Evolutionary conservation across 2,113 vertebrate genomes (phyloP), one percentile per base, ranked within the genome.

Genomic region (Bos indicus): DNA sequence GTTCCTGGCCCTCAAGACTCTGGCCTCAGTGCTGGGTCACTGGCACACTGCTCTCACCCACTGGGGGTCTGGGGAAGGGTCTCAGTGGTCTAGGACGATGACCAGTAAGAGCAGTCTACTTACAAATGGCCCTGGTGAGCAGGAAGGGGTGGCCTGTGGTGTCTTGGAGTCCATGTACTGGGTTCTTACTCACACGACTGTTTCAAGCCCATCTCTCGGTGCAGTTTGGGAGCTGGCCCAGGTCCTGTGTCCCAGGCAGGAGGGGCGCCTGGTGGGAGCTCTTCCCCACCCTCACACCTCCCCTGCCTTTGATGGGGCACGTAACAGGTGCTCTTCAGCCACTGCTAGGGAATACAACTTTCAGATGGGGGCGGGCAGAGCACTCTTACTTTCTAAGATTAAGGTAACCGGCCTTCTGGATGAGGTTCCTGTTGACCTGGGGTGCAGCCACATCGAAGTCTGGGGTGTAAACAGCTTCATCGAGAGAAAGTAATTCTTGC

Each of bases 321-420:
- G 1, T 1, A 7, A 26, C 46, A 71, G 57, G 26, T 30, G 54
- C 21, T 19, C 21, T 46, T 12, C 2, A 15, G 59, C 9, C 23
- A 12, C 83, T 46, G 92, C 12, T 16, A 5, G 67, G 62, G 21
- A 40, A 64, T 48, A 36, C 13, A 40, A 28, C 5, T 26, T 43
- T 91, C 1, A 43, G 40, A 4, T 5, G 36, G 48, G 6, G 40
- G 56, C 1, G 1, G 52, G 51, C 7, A 74, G 16, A 1, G 80
- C 30, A 0, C 2, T 81, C 99, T 99, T 99, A 99, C 99, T 99
- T 99, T 98, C 99, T 99, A 91, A 99, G 99, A 97, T 99, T 99
- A 97, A 99, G 99, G 99, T 99, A 99, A 74, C 99, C 99, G 30
- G 99, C 99, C 98, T 99, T 99, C 99, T 99, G 99, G 96, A 99